Percentiles rank a stretch among this genome's conserved stretches.
Conservation (phyloP, 2,888 invertebrate species). For the Lasioglossum lativentre region DNA sequence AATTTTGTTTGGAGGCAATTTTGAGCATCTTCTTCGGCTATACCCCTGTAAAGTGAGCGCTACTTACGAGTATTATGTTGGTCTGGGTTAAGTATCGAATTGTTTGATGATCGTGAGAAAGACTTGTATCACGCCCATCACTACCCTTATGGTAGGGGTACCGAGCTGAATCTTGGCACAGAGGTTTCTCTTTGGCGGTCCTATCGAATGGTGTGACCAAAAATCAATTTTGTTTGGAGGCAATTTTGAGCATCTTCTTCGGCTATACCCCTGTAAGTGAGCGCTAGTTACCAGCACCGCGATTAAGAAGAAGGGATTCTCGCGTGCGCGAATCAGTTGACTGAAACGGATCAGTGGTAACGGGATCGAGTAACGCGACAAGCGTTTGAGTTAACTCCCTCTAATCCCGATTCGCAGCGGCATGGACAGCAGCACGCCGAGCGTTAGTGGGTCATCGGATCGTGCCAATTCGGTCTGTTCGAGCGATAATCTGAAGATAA, state of each 20-base stretch:
- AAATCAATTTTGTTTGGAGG: too few relatives aligned
- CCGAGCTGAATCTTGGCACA: too few relatives aligned
- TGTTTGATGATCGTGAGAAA: too few relatives aligned
- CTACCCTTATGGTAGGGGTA: too few relatives aligned
- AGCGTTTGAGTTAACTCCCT: conserved; percentile 49
- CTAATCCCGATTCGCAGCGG: conserved; percentile 61
- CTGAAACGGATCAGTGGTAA: conserved; percentile 39
- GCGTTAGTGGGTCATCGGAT: conserved; percentile 42
- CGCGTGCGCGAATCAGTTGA: conserved; percentile 22
- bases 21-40: too few relatives aligned
- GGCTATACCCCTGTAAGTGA: background rate
- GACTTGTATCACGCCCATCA: too few relatives aligned
- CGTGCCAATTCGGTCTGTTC: conserved; percentile 58
- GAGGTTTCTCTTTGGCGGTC: too few relatives aligned
- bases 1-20: too few relatives aligned
- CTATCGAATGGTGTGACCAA: too few relatives aligned
- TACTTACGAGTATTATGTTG: too few relatives aligned
- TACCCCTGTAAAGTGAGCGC: background rate
- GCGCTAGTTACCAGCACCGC: background rate
- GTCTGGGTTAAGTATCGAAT: too few relatives aligned
- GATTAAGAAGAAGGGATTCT: conserved; percentile 14
- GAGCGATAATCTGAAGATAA: conserved; percentile 42
- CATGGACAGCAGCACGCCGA: background rate
- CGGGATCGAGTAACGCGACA: conserved; percentile 44
- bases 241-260: too few relatives aligned